Conservation (phyloP, 2,113 vertebrate genomes). For the Psettodes erumei region DNA sequence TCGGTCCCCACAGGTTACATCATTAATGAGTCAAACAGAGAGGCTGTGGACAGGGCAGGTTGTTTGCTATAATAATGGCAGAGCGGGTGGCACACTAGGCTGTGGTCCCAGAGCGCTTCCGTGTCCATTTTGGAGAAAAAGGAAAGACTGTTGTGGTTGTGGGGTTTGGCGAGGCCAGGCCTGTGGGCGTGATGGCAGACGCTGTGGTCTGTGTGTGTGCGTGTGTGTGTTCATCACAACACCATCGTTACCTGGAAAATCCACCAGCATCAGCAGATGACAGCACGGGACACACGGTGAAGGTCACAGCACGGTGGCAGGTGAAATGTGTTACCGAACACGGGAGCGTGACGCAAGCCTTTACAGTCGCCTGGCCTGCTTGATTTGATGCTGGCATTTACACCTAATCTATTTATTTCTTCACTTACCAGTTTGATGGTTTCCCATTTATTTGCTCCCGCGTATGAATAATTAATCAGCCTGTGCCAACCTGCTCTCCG, state of each 20-base stretch:
- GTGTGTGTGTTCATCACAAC: conserved; percentile 21
- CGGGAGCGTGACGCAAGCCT: conserved; percentile 23
- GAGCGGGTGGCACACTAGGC: conserved; percentile 25
- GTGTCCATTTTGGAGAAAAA: conserved; percentile 27
- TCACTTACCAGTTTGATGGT: background rate
- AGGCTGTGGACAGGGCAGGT: conserved; percentile 35
- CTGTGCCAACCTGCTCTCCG: conserved; percentile 17
- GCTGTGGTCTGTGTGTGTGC: background rate
- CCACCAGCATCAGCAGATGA: conserved; percentile 57
- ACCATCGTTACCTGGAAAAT: conserved; percentile 66
- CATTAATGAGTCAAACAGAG: conserved; percentile 63
- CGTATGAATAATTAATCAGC: conserved; percentile 21
- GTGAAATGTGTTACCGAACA: conserved; percentile 23
- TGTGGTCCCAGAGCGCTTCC: conserved; percentile 29
- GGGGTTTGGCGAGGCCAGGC: background rate
- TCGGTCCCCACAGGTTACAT: conserved; percentile 56
- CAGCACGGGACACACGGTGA: conserved; percentile 60
- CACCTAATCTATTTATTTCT: conserved; percentile 16
- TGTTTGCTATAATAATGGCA: conserved; percentile 41
- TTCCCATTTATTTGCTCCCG: conserved; percentile 15
- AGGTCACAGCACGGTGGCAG: conserved; percentile 61
- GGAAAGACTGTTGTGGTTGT: conserved; percentile 4
- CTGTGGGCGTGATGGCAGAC: conserved; percentile 13
- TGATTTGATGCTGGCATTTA: conserved; percentile 13
- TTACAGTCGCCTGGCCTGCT: conserved; percentile 9